Conservation (phyloP, 2,797 vertebrate genomes). For the Sebastes kiyomatsui region DNA sequence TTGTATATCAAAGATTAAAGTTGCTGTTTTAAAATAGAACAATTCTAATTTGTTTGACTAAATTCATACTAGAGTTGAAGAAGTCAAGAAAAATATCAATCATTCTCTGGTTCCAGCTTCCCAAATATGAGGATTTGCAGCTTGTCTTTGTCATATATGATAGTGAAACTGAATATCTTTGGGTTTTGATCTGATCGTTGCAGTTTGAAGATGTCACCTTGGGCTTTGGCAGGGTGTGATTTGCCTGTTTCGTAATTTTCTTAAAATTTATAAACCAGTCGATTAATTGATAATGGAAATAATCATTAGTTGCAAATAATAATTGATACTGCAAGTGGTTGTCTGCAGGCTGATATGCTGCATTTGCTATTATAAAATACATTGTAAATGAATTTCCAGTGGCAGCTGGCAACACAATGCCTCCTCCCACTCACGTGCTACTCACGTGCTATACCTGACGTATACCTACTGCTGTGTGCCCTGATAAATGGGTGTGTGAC, state of each 20-base stretch:
- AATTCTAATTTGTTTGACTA: not conserved
- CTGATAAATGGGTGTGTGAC: not conserved
- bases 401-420: not conserved
- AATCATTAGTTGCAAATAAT: not conserved
- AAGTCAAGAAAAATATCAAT: not conserved
- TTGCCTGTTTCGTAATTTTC: not conserved
- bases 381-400: not conserved
- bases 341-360: not conserved
- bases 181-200: not conserved
- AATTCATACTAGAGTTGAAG: not conserved
- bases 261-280: not conserved
- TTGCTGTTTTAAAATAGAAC: not conserved
- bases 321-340: not conserved
- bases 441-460: not conserved
- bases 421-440: too few species aligned
- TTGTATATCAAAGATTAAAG: not conserved
- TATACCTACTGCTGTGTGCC: not conserved
- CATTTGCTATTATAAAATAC: not conserved
- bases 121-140: not conserved
- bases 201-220: not conserved
- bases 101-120: not conserved
- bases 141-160: not conserved
- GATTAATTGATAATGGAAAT: not conserved
- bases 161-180: not conserved
- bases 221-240: not conserved